Evolutionary conservation across 1,140 invertebrate genomes (phyloP).

Genomic region (Neotoxoptera formosana): DNA sequence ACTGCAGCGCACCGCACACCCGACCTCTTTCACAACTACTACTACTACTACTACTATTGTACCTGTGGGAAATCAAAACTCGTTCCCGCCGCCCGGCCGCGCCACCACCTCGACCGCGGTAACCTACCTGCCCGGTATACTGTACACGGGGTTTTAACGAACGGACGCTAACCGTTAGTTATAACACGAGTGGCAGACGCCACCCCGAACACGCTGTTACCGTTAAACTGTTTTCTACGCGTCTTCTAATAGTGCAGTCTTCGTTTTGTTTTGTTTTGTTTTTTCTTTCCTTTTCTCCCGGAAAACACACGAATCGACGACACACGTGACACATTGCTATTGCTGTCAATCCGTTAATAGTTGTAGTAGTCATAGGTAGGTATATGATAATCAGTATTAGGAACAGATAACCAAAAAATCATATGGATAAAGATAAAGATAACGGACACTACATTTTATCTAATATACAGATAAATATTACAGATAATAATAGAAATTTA

Average conservation of each 20-base stretch:
- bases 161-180: conserved; percentile 33
- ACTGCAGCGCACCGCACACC: too few relatives aligned
- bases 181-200: not conserved
- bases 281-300: not conserved
- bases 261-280: too few relatives aligned
- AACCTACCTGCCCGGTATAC: not conserved
- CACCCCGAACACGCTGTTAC: not conserved
- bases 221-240: not conserved
- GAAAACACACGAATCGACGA: not conserved
- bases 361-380: too few relatives aligned
- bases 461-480: too few relatives aligned
- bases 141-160: conserved; percentile 23
- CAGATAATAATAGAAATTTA: too few relatives aligned
- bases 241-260: not conserved
- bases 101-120: not conserved
- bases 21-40: not conserved
- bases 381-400: too few relatives aligned
- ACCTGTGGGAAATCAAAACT: conserved; percentile 56
- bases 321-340: not conserved
- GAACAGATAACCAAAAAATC: too few relatives aligned
- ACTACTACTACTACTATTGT: too few relatives aligned
- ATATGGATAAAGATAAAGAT: too few relatives aligned
- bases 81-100: not conserved
- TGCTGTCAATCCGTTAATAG: not conserved
- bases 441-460: too few relatives aligned